Percentiles rank a stretch among this genome's conserved stretches.
These are phyloP conservation scores for Thermophis baileyi DNA, from an alignment of 2,113 vertebrate genomes.

Conservation along the genomic window DNA sequence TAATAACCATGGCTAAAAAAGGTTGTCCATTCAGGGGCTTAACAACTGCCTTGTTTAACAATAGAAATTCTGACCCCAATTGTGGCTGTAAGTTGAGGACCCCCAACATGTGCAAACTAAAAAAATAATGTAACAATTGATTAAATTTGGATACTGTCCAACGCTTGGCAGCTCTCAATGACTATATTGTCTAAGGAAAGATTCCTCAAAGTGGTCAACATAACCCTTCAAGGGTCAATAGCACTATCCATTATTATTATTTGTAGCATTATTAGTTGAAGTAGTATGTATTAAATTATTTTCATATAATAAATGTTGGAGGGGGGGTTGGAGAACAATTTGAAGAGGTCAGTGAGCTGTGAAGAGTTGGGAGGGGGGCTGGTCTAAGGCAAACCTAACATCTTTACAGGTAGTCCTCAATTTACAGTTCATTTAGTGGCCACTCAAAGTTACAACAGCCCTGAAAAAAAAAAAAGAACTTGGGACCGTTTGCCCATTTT, in stretches of 20 bases:
- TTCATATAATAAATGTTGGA: background rate
- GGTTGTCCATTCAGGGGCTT: rapidly evolving
- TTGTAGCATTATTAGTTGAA: no score
- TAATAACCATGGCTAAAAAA: background rate
- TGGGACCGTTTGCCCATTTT: no score
- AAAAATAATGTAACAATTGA: background rate
- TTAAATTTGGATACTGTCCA: background rate
- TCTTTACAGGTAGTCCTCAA: no score
- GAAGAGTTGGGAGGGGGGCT: background rate
- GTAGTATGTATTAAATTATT: no score
- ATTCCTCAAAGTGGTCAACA: background rate
- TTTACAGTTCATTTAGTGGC: no score
- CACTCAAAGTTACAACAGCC: no score
- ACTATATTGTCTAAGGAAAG: background rate
- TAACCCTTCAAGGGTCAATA: background rate
- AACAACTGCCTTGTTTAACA: background rate
- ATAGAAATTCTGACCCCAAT: background rate
- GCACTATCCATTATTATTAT: no score
- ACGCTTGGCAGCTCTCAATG: background rate
- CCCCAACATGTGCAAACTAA: background rate
- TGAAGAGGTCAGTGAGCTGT: background rate
- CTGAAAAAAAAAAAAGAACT: no score
- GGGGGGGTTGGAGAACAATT: background rate
- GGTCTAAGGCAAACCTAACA: background rate
- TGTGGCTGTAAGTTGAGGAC: no score